Evolutionary conservation across 2,888 invertebrate species (phyloP), one percentile per base, ranked within the genome.

Genomic region (Brenthis hecate): DNA sequence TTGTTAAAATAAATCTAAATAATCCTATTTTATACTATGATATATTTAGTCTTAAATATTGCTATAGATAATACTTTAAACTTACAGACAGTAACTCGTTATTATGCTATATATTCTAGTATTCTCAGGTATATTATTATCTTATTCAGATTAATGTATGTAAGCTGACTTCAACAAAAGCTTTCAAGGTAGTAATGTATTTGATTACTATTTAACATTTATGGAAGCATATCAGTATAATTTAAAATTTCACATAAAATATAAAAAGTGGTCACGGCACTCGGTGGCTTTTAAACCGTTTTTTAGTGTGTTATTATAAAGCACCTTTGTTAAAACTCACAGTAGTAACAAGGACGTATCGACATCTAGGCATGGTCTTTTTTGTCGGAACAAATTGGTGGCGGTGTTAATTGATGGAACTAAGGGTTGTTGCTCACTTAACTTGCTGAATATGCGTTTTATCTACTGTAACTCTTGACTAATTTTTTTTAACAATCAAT

Each of bases 321-420:
- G 68, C 72, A 70, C 69, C 70, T 69, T 73, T 74, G 70, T 75
- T 75, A 70, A 74, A 74, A 75, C 66, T 75, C 70, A 67, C 74
- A 72, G 74, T 80, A 78, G 83, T 88, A 89, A 89, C 87, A 85
- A 88, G 87, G 85, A 83, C 83, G 80, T 83, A 85, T 85, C 84
- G 85, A 85, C 82, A 81, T 79, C 81, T 83, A 85, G 85, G 85
- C 89, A 88, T 85, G 85, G 82, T 77, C 76, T 72, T 73, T 76
- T 88, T 83, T 84, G 78, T 81, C 77, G 50, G 51, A 77, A 77
- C 83, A 89, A 89, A 89, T 89, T 88, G 88, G 84, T 84, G 85
- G 84, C 77, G 85, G 84, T 77, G 86, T 88, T 91, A 91, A 91
- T 90, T 90, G 90, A 85, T 87, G 81, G 72, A 81, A 85, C 84